Conservation (phyloP, 2,797 vertebrate species). For the Hydrolagus colliei region DNA sequence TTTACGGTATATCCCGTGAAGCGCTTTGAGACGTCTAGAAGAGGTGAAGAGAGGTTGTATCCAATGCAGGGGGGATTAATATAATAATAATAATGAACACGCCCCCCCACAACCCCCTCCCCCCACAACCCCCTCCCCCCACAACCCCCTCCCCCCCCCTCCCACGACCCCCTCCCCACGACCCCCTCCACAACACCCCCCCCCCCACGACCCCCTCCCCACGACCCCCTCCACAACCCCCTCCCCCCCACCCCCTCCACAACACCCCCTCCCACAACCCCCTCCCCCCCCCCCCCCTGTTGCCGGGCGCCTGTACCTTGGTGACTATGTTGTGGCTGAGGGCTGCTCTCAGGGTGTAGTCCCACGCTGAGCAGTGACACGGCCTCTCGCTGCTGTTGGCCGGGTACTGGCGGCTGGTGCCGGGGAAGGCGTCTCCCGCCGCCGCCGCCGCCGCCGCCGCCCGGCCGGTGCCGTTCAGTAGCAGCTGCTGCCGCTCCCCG, state of each 20-base stretch:
- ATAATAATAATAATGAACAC: no score
- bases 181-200: neutral
- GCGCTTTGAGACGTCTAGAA: no score
- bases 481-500: constrained; percentile 32
- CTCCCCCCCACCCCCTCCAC: neutral
- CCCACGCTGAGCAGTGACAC: constrained; percentile 68
- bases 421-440: constrained; percentile 43
- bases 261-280: rapidly evolving
- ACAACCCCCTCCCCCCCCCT: neutral
- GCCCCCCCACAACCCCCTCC: neutral
- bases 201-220: neutral
- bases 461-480: constrained; percentile 27
- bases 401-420: constrained; percentile 42
- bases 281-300: no score
- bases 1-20: no score
- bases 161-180: neutral
- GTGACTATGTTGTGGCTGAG: constrained; percentile 85
- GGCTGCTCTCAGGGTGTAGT: constrained; percentile 72
- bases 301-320: constrained; percentile 64
- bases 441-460: constrained; percentile 49
- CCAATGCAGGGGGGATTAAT: no score
- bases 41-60: no score
- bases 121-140: neutral
- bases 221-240: no score
- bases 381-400: constrained; percentile 1